Conservation (phyloP, 2,888 invertebrate species). For the Muschampia staudingeri region DNA sequence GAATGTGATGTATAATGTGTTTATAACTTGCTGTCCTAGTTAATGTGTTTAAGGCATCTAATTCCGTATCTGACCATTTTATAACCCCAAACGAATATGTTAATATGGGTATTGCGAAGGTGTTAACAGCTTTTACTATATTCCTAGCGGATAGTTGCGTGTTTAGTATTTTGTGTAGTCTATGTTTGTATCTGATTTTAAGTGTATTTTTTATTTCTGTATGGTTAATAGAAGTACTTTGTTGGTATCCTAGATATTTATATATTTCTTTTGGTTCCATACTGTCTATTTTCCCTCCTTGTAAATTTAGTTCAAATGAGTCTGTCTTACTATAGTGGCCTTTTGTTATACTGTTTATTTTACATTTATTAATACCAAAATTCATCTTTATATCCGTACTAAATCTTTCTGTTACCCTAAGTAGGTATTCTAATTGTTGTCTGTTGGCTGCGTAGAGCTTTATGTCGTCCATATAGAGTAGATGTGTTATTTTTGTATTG, state of each 20-base stretch:
- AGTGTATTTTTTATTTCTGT: conserved; percentile 20
- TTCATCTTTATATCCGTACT: conserved; percentile 51
- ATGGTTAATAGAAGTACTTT: background rate
- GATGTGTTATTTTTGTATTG: conserved; percentile 28
- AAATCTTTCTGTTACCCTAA: conserved; percentile 34
- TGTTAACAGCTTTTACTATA: conserved; percentile 43
- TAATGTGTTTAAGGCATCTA: background rate
- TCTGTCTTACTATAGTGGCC: conserved; percentile 25
- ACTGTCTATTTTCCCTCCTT: conserved; percentile 1
- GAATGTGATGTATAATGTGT: conserved; percentile 15
- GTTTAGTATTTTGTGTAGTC: conserved; percentile 25
- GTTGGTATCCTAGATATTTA: conserved; percentile 29
- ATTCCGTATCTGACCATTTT: conserved; percentile 22
- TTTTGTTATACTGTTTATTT: conserved; percentile 47
- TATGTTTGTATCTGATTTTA: conserved; percentile 32
- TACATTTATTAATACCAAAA: conserved; percentile 55
- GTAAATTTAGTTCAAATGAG: background rate
- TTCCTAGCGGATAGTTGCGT: conserved; percentile 34
- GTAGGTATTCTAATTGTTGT: conserved; percentile 23
- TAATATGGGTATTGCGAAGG: conserved; percentile 46
- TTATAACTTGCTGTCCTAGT: conserved; percentile 1
- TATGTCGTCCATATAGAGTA: too few species aligned
- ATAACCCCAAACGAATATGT: conserved; percentile 51
- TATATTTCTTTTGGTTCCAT: conserved; percentile 11
- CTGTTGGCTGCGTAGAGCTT: background rate